These are phyloP conservation scores for Spinus olivaceus DNA, from an alignment of 2,797 vertebrate genomes.

Conservation along the genomic window DNA sequence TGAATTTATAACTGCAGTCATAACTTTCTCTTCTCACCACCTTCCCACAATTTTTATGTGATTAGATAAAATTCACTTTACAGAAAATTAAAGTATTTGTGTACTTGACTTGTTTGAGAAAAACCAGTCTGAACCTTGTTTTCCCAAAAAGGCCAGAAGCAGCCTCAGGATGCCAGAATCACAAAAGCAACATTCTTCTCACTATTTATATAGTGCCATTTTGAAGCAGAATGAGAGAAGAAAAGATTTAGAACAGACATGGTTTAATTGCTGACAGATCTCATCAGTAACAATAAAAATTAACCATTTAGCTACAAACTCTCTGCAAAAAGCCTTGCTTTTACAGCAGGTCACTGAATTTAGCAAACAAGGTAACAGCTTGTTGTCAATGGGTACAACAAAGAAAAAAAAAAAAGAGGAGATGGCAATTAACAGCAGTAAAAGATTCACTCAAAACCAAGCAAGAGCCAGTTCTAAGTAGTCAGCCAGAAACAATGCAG, in stretches of 20 bases:
- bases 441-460: background rate
- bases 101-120: background rate
- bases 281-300: background rate
- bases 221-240: background rate
- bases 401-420: background rate
- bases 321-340: background rate
- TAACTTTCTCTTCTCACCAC: background rate
- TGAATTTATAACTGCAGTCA: background rate
- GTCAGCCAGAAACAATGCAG: background rate
- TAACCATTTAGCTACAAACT: background rate
- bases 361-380: background rate
- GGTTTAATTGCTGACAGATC: slow-evolving; percentile 38
- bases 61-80: background rate
- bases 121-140: background rate
- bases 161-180: background rate
- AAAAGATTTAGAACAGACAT: slow-evolving; percentile 29
- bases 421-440: background rate
- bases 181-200: slow-evolving; percentile 31
- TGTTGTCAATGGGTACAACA: background rate
- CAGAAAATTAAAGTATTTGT: background rate
- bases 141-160: background rate
- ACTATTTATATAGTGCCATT: background rate
- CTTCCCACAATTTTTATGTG: background rate
- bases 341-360: background rate
- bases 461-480: background rate